phyloP scores from a whole-genome alignment of 2,113 vertebrate species.

The Meleagris gallopavo region DNA sequence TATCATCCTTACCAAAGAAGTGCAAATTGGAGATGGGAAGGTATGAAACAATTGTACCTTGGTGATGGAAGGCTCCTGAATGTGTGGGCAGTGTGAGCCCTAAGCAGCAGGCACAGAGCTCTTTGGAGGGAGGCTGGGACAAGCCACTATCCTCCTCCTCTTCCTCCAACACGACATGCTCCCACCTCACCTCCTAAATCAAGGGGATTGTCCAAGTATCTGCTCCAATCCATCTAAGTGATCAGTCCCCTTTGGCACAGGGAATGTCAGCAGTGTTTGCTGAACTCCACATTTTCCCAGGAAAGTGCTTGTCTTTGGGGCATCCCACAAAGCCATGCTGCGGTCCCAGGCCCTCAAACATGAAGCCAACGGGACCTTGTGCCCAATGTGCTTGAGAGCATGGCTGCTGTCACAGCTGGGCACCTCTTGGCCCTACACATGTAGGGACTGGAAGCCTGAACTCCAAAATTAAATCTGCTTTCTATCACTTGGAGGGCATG shows the following conservation, averaged over 20 bases:
- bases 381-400: not conserved
- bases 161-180: not conserved
- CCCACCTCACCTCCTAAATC: not conserved
- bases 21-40: constrained; percentile 20
- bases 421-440: not conserved
- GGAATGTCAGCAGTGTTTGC: accelerated
- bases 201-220: too few species aligned
- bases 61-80: not conserved
- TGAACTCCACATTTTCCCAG: not conserved
- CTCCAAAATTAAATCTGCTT: not conserved
- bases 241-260: too few species aligned
- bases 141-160: not conserved
- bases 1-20: not conserved
- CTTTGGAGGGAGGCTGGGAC: not conserved
- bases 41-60: constrained; percentile 9
- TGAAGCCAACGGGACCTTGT: not conserved
- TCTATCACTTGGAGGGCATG: not conserved
- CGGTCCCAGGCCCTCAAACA: accelerated
- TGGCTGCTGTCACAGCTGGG: not conserved
- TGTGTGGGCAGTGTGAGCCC: not conserved
- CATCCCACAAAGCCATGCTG: not conserved
- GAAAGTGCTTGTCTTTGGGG: not conserved
- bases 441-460: not conserved
- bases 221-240: too few species aligned
- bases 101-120: not conserved